These are phyloP conservation scores for Polypedilum pembai DNA, from an alignment of 1,140 invertebrate genomes.

Conservation along the genomic window DNA sequence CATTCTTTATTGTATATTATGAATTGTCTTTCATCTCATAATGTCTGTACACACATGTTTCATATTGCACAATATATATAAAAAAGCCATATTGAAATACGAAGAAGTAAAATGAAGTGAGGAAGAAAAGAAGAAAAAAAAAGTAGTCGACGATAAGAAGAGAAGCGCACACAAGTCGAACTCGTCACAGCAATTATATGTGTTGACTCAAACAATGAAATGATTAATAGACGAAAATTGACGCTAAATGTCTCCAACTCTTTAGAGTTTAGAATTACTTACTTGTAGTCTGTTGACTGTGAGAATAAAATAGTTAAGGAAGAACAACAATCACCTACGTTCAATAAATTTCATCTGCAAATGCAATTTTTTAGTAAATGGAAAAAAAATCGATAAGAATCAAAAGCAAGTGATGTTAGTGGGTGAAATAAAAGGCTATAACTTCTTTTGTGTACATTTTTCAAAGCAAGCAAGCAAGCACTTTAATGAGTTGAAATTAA, in stretches of 20 bases:
- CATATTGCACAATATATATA: too few species aligned
- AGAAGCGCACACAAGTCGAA: too few species aligned
- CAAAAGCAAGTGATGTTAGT: neutral
- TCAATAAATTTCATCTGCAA: constrained; percentile 4
- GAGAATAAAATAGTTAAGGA: neutral
- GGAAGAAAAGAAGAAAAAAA: too few species aligned
- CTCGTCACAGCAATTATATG: too few species aligned
- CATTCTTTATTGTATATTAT: too few species aligned
- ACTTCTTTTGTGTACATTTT: neutral
- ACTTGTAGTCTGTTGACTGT: neutral
- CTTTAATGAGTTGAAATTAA: neutral
- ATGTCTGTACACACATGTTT: too few species aligned
- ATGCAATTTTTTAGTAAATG: neutral
- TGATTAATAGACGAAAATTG: constrained; percentile 13
- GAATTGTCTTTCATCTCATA: too few species aligned
- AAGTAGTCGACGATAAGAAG: too few species aligned
- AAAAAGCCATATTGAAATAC: too few species aligned
- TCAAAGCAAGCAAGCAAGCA: neutral
- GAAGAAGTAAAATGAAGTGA: too few species aligned
- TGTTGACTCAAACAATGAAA: neutral
- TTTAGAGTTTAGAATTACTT: neutral
- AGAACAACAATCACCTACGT: neutral
- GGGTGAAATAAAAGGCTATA: neutral
- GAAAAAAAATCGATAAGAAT: neutral
- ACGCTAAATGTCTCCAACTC: neutral